Percentiles rank a stretch among this genome's conserved stretches.
Evolutionary conservation across 2,797 vertebrate species (phyloP).

Genomic region (Apodemus agrarius): DNA sequence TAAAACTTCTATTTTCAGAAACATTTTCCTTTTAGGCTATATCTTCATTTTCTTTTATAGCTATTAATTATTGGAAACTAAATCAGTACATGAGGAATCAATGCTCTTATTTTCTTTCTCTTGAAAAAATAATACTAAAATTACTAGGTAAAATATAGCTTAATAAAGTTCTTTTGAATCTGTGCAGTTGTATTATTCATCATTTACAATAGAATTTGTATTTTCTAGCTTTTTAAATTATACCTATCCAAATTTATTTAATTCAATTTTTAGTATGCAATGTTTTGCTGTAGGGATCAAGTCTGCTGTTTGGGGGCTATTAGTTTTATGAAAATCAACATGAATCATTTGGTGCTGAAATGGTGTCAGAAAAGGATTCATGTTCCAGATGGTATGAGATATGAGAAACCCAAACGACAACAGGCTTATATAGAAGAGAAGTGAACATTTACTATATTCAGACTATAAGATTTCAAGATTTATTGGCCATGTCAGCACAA

Average conservation of each 20-base stretch:
- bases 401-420: background rate
- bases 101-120: background rate
- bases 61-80: constrained; percentile 33
- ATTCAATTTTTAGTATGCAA: constrained; percentile 28
- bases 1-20: constrained; percentile 31
- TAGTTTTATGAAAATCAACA: background rate
- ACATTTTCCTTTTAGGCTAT: background rate
- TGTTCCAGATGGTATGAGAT: background rate
- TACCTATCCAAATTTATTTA: background rate
- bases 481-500: constrained; percentile 1
- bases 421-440: background rate
- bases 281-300: background rate
- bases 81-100: constrained; percentile 33
- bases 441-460: background rate
- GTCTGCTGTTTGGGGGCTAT: background rate
- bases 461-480: background rate
- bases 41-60: constrained; percentile 33
- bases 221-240: constrained; percentile 43
- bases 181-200: background rate
- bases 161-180: background rate
- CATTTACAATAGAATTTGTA: constrained; percentile 44
- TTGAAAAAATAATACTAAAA: constrained; percentile 20
- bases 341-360: background rate
- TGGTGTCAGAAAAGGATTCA: background rate
- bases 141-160: constrained; percentile 9